phyloP scores from a whole-genome alignment of 2,797 vertebrate genomes.

The Mallotus villosus region DNA sequence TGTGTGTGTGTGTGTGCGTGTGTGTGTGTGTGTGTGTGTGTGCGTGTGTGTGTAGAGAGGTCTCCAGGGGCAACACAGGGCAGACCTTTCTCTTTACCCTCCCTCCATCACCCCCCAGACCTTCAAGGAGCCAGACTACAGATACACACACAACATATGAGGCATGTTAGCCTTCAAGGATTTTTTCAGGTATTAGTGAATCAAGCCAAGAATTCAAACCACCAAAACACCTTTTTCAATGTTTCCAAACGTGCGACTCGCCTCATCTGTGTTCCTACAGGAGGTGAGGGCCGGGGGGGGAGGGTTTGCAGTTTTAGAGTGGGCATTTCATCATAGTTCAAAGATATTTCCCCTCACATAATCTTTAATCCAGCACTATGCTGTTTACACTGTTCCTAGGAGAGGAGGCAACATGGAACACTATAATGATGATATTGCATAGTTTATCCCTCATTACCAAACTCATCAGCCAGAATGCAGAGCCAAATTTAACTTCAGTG shows the following conservation, averaged over 20 bases:
- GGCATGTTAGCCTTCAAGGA: slow-evolving; percentile 35
- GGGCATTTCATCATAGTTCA: slow-evolving; percentile 14
- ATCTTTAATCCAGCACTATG: slow-evolving; percentile 40
- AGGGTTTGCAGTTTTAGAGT: slow-evolving; percentile 21
- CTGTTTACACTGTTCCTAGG: slow-evolving; percentile 34
- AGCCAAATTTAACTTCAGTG: slow-evolving; percentile 40
- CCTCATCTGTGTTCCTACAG: neutral
- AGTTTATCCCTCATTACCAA: slow-evolving; percentile 37
- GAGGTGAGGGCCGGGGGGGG: neutral
- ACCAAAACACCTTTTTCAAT: neutral
- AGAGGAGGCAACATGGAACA: slow-evolving; percentile 21
- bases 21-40: too few relatives aligned
- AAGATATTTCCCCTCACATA: slow-evolving; percentile 23
- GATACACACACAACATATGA: slow-evolving; percentile 63
- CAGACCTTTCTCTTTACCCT: slow-evolving; percentile 37
- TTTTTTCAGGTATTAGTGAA: slow-evolving; percentile 3
- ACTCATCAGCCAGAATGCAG: slow-evolving; percentile 43
- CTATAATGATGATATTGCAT: slow-evolving; percentile 24
- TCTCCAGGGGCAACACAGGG: slow-evolving; percentile 65
- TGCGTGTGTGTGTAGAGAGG: slow-evolving; percentile 15
- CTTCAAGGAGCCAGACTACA: slow-evolving; percentile 58
- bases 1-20: slow-evolving; percentile 48
- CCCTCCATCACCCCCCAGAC: slow-evolving; percentile 42
- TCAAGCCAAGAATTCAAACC: neutral
- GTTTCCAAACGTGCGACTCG: too few relatives aligned